Evolutionary conservation across 2,888 invertebrate genomes (phyloP).

Genomic region (Ennomos fuscantarius): DNA sequence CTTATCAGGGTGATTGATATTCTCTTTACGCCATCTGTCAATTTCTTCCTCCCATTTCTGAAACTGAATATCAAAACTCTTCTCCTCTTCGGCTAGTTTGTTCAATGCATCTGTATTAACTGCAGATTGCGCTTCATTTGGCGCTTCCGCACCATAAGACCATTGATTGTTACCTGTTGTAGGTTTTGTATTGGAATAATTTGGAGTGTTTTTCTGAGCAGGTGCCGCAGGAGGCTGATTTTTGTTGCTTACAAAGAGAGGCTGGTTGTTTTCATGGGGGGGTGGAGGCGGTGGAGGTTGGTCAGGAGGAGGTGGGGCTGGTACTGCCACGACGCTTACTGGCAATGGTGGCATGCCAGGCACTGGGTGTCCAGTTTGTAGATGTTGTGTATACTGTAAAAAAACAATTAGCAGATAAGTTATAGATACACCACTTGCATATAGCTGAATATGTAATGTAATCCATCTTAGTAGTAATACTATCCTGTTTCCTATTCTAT

Average conservation of each 20-base stretch:
- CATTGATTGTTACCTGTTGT: conserved; percentile 62
- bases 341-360: conserved; percentile 61
- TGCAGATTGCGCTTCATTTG: conserved; percentile 33
- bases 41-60: conserved; percentile 96
- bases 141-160: conserved; percentile 52
- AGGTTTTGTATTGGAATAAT: conserved; percentile 45
- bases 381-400: conserved; percentile 72
- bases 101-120: conserved; percentile 70
- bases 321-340: conserved; percentile 57
- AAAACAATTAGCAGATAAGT: conserved; percentile 34
- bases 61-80: conserved; percentile 95
- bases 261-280: conserved; percentile 76
- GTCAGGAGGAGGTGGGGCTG: conserved; percentile 54
- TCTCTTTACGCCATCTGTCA: conserved; percentile 95
- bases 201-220: conserved; percentile 45
- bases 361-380: conserved; percentile 65
- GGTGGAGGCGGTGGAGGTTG: conserved; percentile 68
- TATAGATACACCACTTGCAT: too few relatives aligned
- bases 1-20: conserved; percentile 96
- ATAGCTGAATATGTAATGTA: too few relatives aligned
- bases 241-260: conserved; percentile 56
- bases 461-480: too few relatives aligned
- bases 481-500: too few relatives aligned
- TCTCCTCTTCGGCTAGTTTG: conserved; percentile 88
- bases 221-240: conserved; percentile 46